A percentile compares a stretch with the other conserved stretches of the same genome.
Evolutionary conservation across 2,113 vertebrate species (phyloP).

Genomic region (Dinomys branickii): DNA sequence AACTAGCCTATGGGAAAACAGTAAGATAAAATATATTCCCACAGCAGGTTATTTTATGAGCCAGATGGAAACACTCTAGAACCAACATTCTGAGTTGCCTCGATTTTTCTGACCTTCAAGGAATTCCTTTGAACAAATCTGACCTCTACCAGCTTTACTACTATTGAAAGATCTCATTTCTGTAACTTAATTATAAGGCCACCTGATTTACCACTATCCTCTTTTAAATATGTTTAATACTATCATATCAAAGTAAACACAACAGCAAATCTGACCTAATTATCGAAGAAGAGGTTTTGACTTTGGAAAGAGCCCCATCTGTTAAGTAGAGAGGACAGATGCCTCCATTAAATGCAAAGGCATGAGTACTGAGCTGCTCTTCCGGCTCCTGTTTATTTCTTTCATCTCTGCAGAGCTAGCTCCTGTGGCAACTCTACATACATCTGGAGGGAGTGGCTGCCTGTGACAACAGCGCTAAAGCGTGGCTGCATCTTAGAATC

Average conservation of each 20-base stretch:
- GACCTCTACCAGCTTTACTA: background rate
- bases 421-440: background rate
- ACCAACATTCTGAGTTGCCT: background rate
- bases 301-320: rapidly evolving
- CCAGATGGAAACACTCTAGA: background rate
- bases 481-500: background rate
- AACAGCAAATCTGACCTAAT: background rate
- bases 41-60: background rate
- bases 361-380: background rate
- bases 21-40: background rate
- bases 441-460: background rate
- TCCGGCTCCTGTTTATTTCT: no score
- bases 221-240: constrained; percentile 30
- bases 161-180: rapidly evolving
- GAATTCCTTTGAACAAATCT: background rate
- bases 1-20: background rate
- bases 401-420: background rate
- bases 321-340: background rate
- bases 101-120: background rate
- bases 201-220: background rate
- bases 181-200: rapidly evolving
- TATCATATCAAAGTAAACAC: background rate
- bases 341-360: background rate
- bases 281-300: background rate
- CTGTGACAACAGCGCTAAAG: rapidly evolving